Conservation (phyloP, 2,113 vertebrate species). For the Epinephelus moara region DNA sequence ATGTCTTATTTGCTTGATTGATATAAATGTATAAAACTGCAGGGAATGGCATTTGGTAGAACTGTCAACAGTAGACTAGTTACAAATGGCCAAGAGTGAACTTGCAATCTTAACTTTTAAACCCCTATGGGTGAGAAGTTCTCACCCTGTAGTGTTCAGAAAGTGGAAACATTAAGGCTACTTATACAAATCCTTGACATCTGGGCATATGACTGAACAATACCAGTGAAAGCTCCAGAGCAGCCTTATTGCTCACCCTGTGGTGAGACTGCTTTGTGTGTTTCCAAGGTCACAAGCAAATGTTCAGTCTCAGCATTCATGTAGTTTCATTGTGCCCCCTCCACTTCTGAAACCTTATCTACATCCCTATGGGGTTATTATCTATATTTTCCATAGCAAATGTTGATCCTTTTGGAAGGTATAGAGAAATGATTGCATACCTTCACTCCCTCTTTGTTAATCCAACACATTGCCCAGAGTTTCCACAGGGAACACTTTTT, state of each 20-base stretch:
- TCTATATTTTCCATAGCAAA: not conserved
- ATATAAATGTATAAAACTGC: too few relatives aligned
- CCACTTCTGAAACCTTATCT: not conserved
- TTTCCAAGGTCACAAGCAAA: not conserved
- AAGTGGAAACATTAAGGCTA: too few relatives aligned
- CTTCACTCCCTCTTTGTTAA: constrained; percentile 27
- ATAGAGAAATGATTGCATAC: not conserved
- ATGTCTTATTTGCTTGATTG: too few relatives aligned
- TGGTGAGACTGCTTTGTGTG: too few relatives aligned
- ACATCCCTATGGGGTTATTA: not conserved
- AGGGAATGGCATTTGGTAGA: too few relatives aligned
- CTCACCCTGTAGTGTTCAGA: not conserved
- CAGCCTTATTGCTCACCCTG: too few relatives aligned
- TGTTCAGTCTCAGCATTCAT: too few relatives aligned
- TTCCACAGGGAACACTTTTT: constrained; percentile 4
- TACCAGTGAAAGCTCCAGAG: not conserved
- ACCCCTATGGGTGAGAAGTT: not conserved
- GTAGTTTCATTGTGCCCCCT: not conserved
- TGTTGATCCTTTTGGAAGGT: not conserved
- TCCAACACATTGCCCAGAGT: not conserved
- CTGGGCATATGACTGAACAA: not conserved
- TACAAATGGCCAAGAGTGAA: too few relatives aligned
- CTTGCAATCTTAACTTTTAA: not conserved
- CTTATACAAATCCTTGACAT: not conserved
- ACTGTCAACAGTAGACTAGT: too few relatives aligned